Percentiles rank a stretch among this genome's conserved stretches.
These are phyloP conservation scores for Abrostola triplasia DNA, from an alignment of 2,888 invertebrate genomes.

Conservation along the genomic window DNA sequence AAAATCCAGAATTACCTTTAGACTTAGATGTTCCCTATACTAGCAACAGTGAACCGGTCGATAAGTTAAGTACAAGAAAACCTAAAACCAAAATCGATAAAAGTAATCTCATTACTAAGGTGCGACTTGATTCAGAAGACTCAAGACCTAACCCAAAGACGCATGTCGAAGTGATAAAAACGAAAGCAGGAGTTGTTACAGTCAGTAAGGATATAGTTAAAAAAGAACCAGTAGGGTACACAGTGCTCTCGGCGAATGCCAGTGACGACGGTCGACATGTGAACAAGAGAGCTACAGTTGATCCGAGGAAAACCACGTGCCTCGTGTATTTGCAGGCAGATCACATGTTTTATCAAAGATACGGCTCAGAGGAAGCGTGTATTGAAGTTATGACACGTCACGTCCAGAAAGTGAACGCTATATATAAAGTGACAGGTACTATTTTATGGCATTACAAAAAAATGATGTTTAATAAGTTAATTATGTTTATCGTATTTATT, in stretches of 20 bases:
- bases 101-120: slow-evolving; percentile 86
- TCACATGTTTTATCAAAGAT: slow-evolving; percentile 98
- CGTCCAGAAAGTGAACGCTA: slow-evolving; percentile 97
- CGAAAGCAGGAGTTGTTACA: slow-evolving; percentile 90
- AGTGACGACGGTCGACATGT: slow-evolving; percentile 89
- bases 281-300: slow-evolving; percentile 91
- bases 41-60: slow-evolving; percentile 88
- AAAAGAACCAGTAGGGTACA: slow-evolving; percentile 86
- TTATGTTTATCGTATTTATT: slow-evolving; percentile 5
- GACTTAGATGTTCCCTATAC: slow-evolving; percentile 91
- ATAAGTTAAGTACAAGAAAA: slow-evolving; percentile 83
- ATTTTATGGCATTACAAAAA: slow-evolving; percentile 28
- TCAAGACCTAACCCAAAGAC: slow-evolving; percentile 90
- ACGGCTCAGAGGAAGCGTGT: slow-evolving; percentile 97
- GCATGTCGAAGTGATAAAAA: slow-evolving; percentile 90
- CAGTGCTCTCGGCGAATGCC: slow-evolving; percentile 81
- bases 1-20: slow-evolving; percentile 90
- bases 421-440: slow-evolving; percentile 94
- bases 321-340: slow-evolving; percentile 98
- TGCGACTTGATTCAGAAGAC: slow-evolving; percentile 85
- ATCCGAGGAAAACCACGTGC: slow-evolving; percentile 97
- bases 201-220: slow-evolving; percentile 90
- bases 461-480: slow-evolving; percentile 5
- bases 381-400: slow-evolving; percentile 98
- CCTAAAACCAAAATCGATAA: slow-evolving; percentile 87